Percentiles rank a stretch among this genome's conserved stretches.
phyloP scores from a whole-genome alignment of 2,113 vertebrate genomes.

The Cololabis saira region DNA sequence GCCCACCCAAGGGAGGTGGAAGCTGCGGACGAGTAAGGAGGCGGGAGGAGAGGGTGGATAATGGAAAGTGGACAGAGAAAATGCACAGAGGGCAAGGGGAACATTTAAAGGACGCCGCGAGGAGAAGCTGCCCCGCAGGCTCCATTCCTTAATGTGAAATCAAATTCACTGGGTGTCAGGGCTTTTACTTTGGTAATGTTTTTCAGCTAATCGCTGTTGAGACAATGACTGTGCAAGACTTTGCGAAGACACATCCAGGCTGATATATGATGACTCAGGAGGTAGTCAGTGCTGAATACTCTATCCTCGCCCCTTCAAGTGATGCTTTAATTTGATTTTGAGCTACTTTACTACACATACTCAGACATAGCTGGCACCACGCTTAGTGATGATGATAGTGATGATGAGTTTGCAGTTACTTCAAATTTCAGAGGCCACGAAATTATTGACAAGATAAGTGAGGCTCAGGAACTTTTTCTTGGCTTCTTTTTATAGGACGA shows the following conservation, averaged over 20 bases:
- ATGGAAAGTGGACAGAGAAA: slow-evolving; percentile 17
- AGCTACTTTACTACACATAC: no score
- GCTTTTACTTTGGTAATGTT: background rate
- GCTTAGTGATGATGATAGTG: no score
- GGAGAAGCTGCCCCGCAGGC: no score
- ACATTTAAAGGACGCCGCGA: background rate
- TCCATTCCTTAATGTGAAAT: no score
- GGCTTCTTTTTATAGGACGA: no score
- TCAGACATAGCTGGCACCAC: no score
- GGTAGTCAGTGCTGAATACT: slow-evolving; percentile 31
- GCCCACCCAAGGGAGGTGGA: slow-evolving; percentile 47
- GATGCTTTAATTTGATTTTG: background rate
- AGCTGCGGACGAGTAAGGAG: slow-evolving; percentile 24
- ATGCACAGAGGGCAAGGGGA: slow-evolving; percentile 20
- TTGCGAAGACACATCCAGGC: slow-evolving; percentile 21
- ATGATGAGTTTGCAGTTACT: no score
- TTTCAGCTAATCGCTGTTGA: slow-evolving; percentile 24
- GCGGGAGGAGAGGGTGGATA: background rate
- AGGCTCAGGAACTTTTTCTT: no score
- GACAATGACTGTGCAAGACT: slow-evolving; percentile 58
- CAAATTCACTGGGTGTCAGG: no score
- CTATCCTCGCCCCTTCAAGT: background rate
- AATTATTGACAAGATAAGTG: no score
- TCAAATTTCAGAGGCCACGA: no score
- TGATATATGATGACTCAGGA: slow-evolving; percentile 43